phyloP scores from a whole-genome alignment of 2,797 vertebrate genomes.

The Argyrosomus regius region DNA sequence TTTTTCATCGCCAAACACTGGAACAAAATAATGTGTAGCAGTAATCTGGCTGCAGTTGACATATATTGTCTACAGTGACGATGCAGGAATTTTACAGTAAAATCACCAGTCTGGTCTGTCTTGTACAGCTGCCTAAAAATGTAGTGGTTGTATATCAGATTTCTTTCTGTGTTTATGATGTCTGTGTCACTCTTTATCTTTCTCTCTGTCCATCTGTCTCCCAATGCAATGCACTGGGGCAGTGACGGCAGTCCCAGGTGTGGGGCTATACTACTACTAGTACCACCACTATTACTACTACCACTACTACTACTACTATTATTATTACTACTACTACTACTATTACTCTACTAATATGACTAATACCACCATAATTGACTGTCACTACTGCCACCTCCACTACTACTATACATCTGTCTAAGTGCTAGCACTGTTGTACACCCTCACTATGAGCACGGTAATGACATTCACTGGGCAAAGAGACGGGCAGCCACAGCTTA shows the following conservation, averaged over 20 bases:
- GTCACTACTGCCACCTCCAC: conserved; percentile 65
- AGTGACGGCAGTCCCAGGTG: conserved; percentile 85
- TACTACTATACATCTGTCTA: conserved; percentile 50
- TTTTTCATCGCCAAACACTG: not conserved
- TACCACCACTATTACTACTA: conserved; percentile 34
- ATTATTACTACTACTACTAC: conserved; percentile 21
- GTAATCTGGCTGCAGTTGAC: not conserved
- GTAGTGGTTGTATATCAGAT: not conserved
- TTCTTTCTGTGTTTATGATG: conserved; percentile 45
- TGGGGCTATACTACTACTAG: conserved; percentile 70
- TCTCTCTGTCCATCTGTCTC: conserved; percentile 73
- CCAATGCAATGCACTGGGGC: conserved; percentile 79
- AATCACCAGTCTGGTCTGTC: not conserved
- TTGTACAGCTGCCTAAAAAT: not conserved
- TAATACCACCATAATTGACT: conserved; percentile 75
- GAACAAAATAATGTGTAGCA: not conserved
- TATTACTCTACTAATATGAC: conserved; percentile 77
- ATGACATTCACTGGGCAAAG: conserved; percentile 29
- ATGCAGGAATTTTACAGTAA: not conserved
- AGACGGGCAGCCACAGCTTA: conserved; percentile 40
- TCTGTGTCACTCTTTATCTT: conserved; percentile 69
- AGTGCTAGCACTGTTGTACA: conserved; percentile 40
- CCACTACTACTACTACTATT: conserved; percentile 33
- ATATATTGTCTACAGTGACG: not conserved
- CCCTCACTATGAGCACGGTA: conserved; percentile 55